These are phyloP conservation scores for Idaea biselata DNA, from an alignment of 2,888 invertebrate genomes.

Conservation along the genomic window DNA sequence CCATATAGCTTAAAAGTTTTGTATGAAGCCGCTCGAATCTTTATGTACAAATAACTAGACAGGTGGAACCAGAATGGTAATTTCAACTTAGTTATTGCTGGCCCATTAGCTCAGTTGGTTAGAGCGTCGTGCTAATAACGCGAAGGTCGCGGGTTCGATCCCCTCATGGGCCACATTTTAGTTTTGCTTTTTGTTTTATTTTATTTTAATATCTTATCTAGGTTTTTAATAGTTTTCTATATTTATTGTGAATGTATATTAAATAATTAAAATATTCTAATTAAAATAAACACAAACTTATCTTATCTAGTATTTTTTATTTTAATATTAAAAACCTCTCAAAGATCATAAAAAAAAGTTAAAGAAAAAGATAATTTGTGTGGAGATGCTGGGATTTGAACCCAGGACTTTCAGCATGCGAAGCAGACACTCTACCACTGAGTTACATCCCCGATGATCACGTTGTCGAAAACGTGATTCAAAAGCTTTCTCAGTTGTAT, in stretches of 20 bases:
- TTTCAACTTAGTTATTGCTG: conserved; percentile 18
- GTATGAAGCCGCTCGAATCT: not conserved
- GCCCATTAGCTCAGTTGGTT: conserved; percentile 77
- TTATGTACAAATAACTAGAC: not conserved
- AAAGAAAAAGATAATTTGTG: conserved; percentile 17
- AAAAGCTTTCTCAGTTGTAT: not conserved
- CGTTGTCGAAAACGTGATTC: conserved; percentile 27
- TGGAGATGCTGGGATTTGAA: conserved; percentile 85
- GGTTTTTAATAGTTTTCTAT: too few species aligned
- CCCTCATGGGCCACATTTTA: conserved; percentile 67
- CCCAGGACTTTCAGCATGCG: conserved; percentile 85
- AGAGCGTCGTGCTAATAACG: conserved; percentile 77
- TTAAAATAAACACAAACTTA: too few species aligned
- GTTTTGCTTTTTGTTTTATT: conserved; percentile 17
- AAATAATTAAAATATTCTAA: too few species aligned
- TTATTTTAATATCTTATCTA: not conserved
- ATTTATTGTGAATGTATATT: too few species aligned
- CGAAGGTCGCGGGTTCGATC: conserved; percentile 77
- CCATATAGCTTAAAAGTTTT: too few species aligned
- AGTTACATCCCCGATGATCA: conserved; percentile 66
- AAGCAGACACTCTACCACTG: conserved; percentile 83
- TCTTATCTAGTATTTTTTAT: not conserved
- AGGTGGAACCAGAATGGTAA: not conserved
- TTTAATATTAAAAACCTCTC: conserved; percentile 8
- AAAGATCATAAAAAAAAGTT: conserved; percentile 2